These are phyloP conservation scores for Phylloscopus trochiloides DNA, from an alignment of 2,113 vertebrate species.

Conservation along the genomic window DNA sequence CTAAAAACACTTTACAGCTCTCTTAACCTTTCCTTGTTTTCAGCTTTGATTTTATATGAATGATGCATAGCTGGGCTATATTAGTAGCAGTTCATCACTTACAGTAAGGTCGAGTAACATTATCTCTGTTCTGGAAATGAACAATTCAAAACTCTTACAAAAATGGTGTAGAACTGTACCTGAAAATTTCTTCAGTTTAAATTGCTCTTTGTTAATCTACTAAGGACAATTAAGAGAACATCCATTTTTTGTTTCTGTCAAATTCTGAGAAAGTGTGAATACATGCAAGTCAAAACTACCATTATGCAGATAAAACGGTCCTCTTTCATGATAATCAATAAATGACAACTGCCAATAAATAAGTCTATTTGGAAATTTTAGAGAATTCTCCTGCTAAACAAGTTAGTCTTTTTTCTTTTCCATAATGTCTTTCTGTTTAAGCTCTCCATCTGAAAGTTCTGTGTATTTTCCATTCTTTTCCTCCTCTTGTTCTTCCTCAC, in stretches of 20 bases:
- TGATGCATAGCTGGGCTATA: not conserved
- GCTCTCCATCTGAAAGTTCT: slow-evolving; percentile 51
- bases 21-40: not conserved
- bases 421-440: slow-evolving; percentile 71
- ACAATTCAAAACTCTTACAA: not conserved
- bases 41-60: not conserved
- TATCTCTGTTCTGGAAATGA: not conserved
- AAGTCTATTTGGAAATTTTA: slow-evolving; percentile 67
- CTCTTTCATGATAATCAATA: slow-evolving; percentile 60
- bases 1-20: not conserved
- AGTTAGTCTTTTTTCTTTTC: slow-evolving; percentile 80
- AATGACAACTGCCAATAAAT: slow-evolving; percentile 75
- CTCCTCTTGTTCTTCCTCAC: slow-evolving; percentile 71
- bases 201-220: not conserved
- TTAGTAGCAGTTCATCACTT: not conserved
- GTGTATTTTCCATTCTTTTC: slow-evolving; percentile 40
- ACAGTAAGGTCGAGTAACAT: not conserved
- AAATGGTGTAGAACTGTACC: not conserved
- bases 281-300: slow-evolving; percentile 67
- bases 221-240: slow-evolving; percentile 10
- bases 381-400: not conserved
- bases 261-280: slow-evolving; percentile 31
- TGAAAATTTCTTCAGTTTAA: not conserved
- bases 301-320: slow-evolving; percentile 53
- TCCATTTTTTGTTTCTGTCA: not conserved